Evolutionary conservation across 2,888 invertebrate genomes (phyloP), one percentile per base, ranked within the genome.

Genomic region (Acronicta leporina): DNA sequence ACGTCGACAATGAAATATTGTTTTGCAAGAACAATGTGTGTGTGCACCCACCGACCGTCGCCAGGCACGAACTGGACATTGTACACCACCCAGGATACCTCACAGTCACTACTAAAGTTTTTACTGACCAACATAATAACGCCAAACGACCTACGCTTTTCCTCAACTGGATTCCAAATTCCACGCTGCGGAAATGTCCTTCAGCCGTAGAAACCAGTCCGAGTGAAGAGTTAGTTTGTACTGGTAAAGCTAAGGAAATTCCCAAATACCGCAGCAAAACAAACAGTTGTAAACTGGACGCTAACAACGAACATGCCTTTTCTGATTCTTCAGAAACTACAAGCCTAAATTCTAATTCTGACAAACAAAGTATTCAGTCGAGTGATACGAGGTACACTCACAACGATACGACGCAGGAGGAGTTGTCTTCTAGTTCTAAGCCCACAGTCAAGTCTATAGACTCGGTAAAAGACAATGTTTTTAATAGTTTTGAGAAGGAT

Each of bases 21-120:
- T 98, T 97, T 89, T 97, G 98, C 91, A 99, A 99, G 94, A 99
- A 99, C 89, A 99, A 99, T 91, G 98, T 99, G 38, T 99, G 99
- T 89, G 99, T 99, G 46, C 99, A 99, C 94, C 98, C 99, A 7
- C 98, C 98, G 48, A 97, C 97, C 0, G 95, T 97, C 65, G 96
- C 97, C 52, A 95, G 98, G 49, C 97, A 97, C 78, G 97, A 97
- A 80, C 96, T 97, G 54, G 98, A 98, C 75, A 96, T 97, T 33
- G 95, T 98, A 0, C 99, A 99, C 84, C 97, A 98, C 90, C 99
- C 99, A 2, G 99, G 96, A 16, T 99, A 99, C 87, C 95, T 99
- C 77, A 98, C 98, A 0, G 96, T 99, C 45, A 97, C 97, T 14
- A 97, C 97, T 16, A 97, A 97, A 90, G 96, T 96, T n/a, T 96